Percentiles rank a stretch among this genome's conserved stretches.
Conservation (phyloP, 1,140 invertebrate genomes). For the Acromyrmex heyeri region DNA sequence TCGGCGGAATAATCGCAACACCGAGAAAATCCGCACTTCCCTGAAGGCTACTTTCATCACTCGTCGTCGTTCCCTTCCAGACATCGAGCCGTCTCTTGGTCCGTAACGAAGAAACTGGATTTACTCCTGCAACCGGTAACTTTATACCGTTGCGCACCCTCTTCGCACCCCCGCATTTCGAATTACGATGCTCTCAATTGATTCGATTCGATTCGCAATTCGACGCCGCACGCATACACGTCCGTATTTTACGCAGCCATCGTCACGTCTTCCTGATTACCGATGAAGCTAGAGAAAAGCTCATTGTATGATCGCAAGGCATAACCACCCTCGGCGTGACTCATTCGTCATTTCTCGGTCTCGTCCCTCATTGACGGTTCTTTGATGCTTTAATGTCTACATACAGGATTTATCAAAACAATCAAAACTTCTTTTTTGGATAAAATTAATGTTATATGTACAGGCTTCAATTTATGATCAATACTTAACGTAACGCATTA, state of each 20-base stretch:
- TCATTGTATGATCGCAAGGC: constrained; percentile 10
- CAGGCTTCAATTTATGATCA: too few species aligned
- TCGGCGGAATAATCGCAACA: constrained; percentile 17
- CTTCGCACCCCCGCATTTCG: constrained; percentile 43
- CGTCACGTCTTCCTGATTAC: constrained; percentile 50
- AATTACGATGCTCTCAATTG: constrained; percentile 72
- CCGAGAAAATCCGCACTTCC: constrained; percentile 54
- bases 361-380: constrained; percentile 20
- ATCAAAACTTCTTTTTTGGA: constrained; percentile 71
- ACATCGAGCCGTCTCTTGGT: not conserved
- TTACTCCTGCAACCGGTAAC: constrained; percentile 42
- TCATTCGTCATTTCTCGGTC: constrained; percentile 77
- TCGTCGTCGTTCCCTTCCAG: not conserved
- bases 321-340: constrained; percentile 65
- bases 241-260: constrained; percentile 22
- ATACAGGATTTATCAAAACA: constrained; percentile 49
- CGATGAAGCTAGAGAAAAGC: constrained; percentile 32
- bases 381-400: not conserved
- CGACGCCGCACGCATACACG: constrained; percentile 50
- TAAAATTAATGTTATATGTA: not conserved
- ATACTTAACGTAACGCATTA: too few species aligned
- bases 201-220: constrained; percentile 72
- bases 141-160: constrained; percentile 45
- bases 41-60: constrained; percentile 24
- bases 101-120: constrained; percentile 74